These are phyloP conservation scores for Sebastes paucispinis DNA, from an alignment of 2,797 vertebrate species.

Conservation along the genomic window DNA sequence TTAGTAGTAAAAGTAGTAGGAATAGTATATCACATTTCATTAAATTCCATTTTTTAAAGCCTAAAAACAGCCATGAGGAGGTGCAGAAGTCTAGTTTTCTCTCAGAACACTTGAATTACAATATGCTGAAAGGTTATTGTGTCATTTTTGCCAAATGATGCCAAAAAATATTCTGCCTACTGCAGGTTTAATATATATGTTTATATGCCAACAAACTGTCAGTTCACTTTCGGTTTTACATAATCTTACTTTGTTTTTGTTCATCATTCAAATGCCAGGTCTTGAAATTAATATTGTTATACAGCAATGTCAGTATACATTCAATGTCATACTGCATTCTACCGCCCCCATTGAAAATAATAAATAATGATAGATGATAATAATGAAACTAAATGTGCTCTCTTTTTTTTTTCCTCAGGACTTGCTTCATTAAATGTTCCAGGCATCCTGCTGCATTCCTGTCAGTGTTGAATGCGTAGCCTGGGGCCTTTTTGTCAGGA, in stretches of 20 bases:
- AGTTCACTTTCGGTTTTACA: not conserved
- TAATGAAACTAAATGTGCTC: not conserved
- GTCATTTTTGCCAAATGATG: too few relatives aligned
- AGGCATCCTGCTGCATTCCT: conserved; percentile 63
- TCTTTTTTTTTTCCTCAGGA: not conserved
- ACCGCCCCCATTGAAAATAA: too few relatives aligned
- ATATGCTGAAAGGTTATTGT: too few relatives aligned
- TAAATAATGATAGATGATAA: not conserved
- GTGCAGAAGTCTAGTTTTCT: too few relatives aligned
- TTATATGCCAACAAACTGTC: not conserved
- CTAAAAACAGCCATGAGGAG: too few relatives aligned
- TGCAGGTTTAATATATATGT: not conserved
- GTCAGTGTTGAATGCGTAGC: conserved; percentile 35
- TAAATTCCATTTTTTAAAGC: not conserved
- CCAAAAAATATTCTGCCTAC: too few relatives aligned
- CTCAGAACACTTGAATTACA: too few relatives aligned
- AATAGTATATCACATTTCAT: not conserved
- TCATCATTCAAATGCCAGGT: not conserved
- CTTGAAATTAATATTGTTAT: not conserved
- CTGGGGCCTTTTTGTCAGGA: conserved; percentile 13
- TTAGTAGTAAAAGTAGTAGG: not conserved
- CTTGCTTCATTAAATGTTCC: not conserved
- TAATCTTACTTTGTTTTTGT: not conserved
- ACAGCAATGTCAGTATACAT: not conserved
- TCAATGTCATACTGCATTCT: not conserved